Evolutionary conservation across 2,888 invertebrate genomes (phyloP), one percentile per base, ranked within the genome.

Genomic region (Diplolepis rosae): DNA sequence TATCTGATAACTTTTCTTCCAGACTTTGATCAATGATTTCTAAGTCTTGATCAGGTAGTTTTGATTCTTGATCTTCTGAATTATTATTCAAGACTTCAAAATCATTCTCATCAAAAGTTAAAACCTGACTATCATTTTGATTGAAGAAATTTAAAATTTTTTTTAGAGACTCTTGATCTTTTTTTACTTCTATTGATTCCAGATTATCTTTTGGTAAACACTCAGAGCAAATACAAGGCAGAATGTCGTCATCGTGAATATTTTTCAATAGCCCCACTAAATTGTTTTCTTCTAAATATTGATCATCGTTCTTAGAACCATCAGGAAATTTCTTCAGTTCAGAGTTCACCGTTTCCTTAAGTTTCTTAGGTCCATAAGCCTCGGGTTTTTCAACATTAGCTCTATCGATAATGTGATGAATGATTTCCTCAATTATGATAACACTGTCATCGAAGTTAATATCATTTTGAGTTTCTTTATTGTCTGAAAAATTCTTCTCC

Each of bases 331-430:
- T 66, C 56, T 79, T 79, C 5, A 77, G 52, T 67, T 77, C 78
- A 11, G 70, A 75, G 48, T 83, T 84, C 27, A 73, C 70, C 0
- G 70, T 70, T 65, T 84, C 83, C 66, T 84, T 84, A 7, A 70
- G 74, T 61, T 72, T 74, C 18, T 79, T 76, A 1, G 75, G 68
- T 22, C 72, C 32, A 6, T 30, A 56, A 50, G 51, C 24, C 30
- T 48, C 15, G 30, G 45, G 27, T 22, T 42, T 72, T 30, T 74
- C 30, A 22, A 80, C 78, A 61, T 61, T 24, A 5, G 39, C n/a
- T 61, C 39, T 61, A 69, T 81, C 80, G 27, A 84, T 69, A 30
- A 85, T 70, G 32, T 86, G 85, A 71, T 88, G 84, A 39, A 88
- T 80, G 1, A 87, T 66, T 73, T 87, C 88, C 5, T 78, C 72